Percentiles rank a stretch among this genome's conserved stretches.
Conservation (phyloP, 2,113 vertebrate species). For the Pungitius pungitius region DNA sequence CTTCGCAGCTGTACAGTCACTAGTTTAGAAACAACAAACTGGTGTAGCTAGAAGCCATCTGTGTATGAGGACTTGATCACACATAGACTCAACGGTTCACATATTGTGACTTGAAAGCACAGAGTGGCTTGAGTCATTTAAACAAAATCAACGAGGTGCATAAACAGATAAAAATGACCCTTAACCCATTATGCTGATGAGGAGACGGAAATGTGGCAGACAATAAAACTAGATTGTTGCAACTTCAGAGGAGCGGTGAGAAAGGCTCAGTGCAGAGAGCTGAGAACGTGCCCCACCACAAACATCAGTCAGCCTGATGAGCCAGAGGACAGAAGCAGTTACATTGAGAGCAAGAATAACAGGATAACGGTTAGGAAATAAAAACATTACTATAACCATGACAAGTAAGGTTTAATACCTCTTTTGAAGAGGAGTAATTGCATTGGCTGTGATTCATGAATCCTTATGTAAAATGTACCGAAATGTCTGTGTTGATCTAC, state of each 20-base stretch:
- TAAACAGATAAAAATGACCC: conserved; percentile 14
- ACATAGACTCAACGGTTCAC: not conserved
- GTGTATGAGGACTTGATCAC: not conserved
- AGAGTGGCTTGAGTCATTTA: conserved; percentile 5
- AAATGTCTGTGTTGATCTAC: conserved; percentile 73
- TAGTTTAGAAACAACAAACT: not conserved
- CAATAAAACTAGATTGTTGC: conserved; percentile 23
- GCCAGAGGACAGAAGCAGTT: conserved; percentile 79
- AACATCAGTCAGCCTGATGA: conserved; percentile 80
- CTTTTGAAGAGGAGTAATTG: conserved; percentile 78
- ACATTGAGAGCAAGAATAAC: conserved; percentile 77
- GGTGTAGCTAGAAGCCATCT: not conserved
- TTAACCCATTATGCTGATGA: not conserved
- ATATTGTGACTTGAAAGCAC: not conserved
- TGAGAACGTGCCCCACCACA: conserved; percentile 59
- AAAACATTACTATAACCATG: conserved; percentile 74
- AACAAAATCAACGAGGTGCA: conserved; percentile 12
- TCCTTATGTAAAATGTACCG: conserved; percentile 56
- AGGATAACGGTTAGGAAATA: conserved; percentile 72
- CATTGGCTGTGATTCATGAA: conserved; percentile 76
- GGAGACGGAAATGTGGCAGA: conserved; percentile 9
- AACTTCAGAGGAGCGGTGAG: conserved; percentile 10
- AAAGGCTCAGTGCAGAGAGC: conserved; percentile 18
- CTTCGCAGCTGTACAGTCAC: not conserved
- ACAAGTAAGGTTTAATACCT: conserved; percentile 74